Conservation (phyloP, 2,888 invertebrate species). For the Sphaeridia pumilis region DNA sequence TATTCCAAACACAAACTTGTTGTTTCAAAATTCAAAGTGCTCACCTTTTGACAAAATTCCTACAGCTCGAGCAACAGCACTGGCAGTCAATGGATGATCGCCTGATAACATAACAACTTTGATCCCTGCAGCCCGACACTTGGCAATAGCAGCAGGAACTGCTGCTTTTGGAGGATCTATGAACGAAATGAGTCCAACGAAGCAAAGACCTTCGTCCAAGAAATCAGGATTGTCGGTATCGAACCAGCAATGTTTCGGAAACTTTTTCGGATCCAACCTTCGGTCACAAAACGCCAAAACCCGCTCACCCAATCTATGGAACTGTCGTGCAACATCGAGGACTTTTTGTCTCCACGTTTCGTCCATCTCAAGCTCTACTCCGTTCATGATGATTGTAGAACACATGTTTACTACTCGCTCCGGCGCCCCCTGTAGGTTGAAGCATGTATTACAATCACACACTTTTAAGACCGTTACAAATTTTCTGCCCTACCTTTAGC, state of each 20-base stretch:
- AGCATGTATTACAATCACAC: background rate
- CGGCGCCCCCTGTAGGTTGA: constrained; percentile 55
- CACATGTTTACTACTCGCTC: constrained; percentile 57
- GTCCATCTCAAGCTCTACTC: constrained; percentile 45
- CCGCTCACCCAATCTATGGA: constrained; percentile 75
- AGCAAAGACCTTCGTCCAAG: constrained; percentile 46
- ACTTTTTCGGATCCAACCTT: constrained; percentile 40
- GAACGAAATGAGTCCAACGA: constrained; percentile 57
- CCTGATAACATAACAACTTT: constrained; percentile 55
- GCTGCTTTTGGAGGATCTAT: constrained; percentile 59
- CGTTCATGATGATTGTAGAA: constrained; percentile 47
- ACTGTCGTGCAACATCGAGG: constrained; percentile 56
- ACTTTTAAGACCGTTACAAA: background rate
- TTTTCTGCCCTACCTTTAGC: constrained; percentile 52
- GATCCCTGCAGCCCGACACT: constrained; percentile 67
- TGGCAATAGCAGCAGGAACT: constrained; percentile 54
- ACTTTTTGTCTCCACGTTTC: constrained; percentile 47
- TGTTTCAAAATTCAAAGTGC: background rate
- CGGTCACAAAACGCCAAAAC: constrained; percentile 51
- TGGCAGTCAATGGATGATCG: constrained; percentile 91
- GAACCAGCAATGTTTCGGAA: constrained; percentile 48
- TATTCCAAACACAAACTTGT: background rate
- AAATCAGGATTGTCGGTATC: constrained; percentile 49
- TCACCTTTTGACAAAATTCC: constrained; percentile 56
- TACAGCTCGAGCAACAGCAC: constrained; percentile 87